Evolutionary conservation across 2,888 invertebrate genomes (phyloP).

Genomic region (Thecophora atra): DNA sequence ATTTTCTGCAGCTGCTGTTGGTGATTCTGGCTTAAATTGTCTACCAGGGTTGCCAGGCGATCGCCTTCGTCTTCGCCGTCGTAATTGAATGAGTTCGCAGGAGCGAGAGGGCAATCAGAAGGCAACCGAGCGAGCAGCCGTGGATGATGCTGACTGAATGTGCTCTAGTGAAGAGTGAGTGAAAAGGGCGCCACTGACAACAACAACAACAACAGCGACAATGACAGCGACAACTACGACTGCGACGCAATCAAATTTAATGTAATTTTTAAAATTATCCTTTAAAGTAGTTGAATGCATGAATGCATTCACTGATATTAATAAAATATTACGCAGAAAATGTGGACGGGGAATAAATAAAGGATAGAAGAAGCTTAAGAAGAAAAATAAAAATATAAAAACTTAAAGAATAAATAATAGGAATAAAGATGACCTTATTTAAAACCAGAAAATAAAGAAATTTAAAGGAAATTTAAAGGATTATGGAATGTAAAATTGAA

Average conservation of each 20-base stretch:
- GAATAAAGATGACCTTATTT: too few species aligned
- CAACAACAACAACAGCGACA: not conserved
- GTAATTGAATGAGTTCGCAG: not conserved
- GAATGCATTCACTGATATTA: not conserved
- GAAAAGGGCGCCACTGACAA: not conserved
- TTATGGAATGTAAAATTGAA: too few species aligned
- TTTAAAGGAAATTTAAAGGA: too few species aligned
- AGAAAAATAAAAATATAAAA: too few species aligned
- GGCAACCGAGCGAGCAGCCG: not conserved
- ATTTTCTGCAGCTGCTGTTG: not conserved
- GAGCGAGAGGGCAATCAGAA: not conserved
- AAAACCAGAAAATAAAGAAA: too few species aligned
- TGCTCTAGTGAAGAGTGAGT: not conserved
- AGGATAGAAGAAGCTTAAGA: not conserved
- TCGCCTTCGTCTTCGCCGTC: not conserved
- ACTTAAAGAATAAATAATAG: too few species aligned
- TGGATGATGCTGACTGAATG: not conserved
- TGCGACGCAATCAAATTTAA: conserved; percentile 15
- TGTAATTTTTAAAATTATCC: conserved; percentile 6
- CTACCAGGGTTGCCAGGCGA: not conserved
- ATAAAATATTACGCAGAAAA: not conserved
- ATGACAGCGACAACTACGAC: not conserved
- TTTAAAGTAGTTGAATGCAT: not conserved
- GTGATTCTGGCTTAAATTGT: not conserved
- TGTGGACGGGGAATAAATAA: not conserved